Percentiles rank a stretch among this genome's conserved stretches.
Conservation (phyloP, 2,113 vertebrate genomes). For the Gymnocephalus cernua region DNA sequence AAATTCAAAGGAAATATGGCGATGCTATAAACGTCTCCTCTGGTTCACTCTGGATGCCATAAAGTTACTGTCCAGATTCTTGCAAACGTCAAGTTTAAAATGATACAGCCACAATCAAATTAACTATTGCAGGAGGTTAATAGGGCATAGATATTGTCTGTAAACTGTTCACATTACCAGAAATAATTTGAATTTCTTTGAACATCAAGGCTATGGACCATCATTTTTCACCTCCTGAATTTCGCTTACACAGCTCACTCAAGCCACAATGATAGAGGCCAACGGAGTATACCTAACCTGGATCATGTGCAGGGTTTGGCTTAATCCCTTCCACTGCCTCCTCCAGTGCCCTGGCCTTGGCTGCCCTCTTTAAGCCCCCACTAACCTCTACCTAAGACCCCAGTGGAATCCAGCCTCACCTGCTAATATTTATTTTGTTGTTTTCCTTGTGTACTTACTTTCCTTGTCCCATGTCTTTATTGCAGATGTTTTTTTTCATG, state of each 20-base stretch:
- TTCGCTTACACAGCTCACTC: conserved; percentile 37
- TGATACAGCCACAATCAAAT: conserved; percentile 26
- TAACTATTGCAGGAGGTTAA: conserved; percentile 14
- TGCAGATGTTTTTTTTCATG: conserved; percentile 5
- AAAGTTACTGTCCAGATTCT: conserved; percentile 24
- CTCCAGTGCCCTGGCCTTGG: conserved; percentile 44
- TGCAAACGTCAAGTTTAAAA: conserved; percentile 19
- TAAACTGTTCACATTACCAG: background rate
- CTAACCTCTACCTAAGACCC: conserved; percentile 32
- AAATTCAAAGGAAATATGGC: background rate
- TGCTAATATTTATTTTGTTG: background rate
- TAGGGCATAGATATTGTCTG: conserved; percentile 2
- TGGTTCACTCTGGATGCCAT: conserved; percentile 13
- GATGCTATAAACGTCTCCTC: conserved; percentile 13
- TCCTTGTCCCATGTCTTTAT: background rate
- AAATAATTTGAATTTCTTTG: background rate
- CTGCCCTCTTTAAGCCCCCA: conserved; percentile 35
- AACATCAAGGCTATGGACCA: conserved; percentile 20
- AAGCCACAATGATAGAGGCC: conserved; percentile 49
- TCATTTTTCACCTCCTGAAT: conserved; percentile 37
- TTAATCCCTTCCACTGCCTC: conserved; percentile 27
- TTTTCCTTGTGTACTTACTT: background rate
- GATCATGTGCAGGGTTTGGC: conserved; percentile 25
- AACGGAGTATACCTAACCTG: conserved; percentile 46
- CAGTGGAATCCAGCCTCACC: conserved; percentile 17